A percentile compares a stretch with the other conserved stretches of the same genome.
These are phyloP conservation scores for Orthosia gracilis DNA, from an alignment of 2,888 invertebrate species.

Conservation along the genomic window DNA sequence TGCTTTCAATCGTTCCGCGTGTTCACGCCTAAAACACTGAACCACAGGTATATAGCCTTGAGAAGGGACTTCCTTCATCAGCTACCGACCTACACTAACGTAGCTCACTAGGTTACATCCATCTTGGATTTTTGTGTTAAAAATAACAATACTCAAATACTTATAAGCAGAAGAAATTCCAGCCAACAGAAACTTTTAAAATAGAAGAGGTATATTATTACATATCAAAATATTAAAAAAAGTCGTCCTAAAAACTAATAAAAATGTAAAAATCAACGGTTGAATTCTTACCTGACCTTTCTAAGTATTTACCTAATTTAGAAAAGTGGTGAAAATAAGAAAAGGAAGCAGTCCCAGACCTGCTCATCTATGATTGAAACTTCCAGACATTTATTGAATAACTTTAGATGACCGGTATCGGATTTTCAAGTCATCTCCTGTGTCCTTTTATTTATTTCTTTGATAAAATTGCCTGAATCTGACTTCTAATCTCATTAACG, in stretches of 20 bases:
- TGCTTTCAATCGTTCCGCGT: too few species aligned
- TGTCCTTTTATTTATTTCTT: constrained; percentile 11
- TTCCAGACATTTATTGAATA: constrained; percentile 26
- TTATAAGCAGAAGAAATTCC: not conserved
- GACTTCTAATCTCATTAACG: not conserved
- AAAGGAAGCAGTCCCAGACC: not conserved
- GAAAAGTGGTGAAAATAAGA: not conserved
- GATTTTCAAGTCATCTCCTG: constrained; percentile 1
- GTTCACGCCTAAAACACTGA: too few species aligned
- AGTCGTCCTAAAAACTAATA: not conserved
- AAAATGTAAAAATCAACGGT: not conserved
- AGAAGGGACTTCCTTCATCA: too few species aligned
- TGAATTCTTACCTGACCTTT: not conserved
- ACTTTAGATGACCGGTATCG: constrained; percentile 18
- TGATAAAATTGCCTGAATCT: constrained; percentile 7
- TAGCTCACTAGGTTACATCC: too few species aligned
- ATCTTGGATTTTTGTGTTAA: too few species aligned
- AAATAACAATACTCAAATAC: too few species aligned
- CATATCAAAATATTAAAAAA: too few species aligned
- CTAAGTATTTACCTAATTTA: not conserved
- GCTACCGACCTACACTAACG: too few species aligned
- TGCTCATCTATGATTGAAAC: constrained; percentile 3
- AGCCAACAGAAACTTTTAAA: not conserved
- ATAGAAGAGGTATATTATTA: too few species aligned
- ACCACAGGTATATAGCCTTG: too few species aligned